phyloP scores from a whole-genome alignment of 1,140 invertebrate species.

The Trypoxylus dichotomus region DNA sequence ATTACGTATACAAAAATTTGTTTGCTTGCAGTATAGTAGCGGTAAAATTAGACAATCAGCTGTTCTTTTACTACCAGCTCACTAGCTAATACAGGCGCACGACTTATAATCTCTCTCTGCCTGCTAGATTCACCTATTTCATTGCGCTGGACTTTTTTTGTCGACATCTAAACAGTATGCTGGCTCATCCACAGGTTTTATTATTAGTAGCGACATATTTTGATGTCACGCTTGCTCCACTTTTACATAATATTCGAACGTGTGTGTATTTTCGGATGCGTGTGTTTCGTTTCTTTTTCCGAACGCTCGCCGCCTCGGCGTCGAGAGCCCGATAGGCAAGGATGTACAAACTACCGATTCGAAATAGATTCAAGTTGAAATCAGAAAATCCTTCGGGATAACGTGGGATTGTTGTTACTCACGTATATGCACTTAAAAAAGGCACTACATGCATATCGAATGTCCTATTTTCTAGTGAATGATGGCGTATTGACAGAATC shows the following conservation, averaged over 20 bases:
- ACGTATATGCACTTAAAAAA: no score
- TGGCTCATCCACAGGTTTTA: constrained; percentile 15
- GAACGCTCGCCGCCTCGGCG: neutral
- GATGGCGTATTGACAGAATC: no score
- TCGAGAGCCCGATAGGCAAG: neutral
- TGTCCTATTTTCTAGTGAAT: no score
- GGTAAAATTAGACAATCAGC: constrained; percentile 28
- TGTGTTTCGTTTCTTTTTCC: neutral
- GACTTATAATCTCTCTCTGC: neutral
- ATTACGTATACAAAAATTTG: constrained; percentile 7
- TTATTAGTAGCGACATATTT: constrained; percentile 24
- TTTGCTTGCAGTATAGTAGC: neutral
- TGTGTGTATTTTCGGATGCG: neutral
- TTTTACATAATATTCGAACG: constrained; percentile 17
- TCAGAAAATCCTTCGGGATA: neutral
- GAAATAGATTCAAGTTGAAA: neutral
- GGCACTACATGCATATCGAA: no score
- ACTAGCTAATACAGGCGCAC: neutral
- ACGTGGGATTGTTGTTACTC: neutral
- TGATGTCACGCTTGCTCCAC: neutral
- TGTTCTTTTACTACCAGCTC: constrained; percentile 17
- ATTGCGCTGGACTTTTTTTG: neutral
- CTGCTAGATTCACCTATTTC: neutral
- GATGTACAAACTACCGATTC: neutral
- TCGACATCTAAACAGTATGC: neutral